Percentiles rank a stretch among this genome's conserved stretches.
Evolutionary conservation across 1,140 invertebrate species (phyloP).

Genomic region (Hestina assimilis): DNA sequence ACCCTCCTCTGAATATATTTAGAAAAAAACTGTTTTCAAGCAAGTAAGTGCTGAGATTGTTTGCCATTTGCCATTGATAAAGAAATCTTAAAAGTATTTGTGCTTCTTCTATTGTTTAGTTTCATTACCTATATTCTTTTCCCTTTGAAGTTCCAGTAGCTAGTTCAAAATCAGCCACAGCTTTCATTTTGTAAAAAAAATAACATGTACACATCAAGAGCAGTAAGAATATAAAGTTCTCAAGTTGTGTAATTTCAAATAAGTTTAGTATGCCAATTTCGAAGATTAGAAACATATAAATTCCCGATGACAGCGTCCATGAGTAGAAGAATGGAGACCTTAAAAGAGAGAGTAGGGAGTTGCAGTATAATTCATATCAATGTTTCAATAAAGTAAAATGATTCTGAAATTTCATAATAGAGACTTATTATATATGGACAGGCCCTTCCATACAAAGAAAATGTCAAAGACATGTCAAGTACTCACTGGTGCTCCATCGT

Average conservation of each 20-base stretch:
- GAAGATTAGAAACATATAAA: conserved; percentile 83
- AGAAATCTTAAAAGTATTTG: too few species aligned
- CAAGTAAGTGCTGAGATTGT: too few species aligned
- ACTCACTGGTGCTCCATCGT: too few species aligned
- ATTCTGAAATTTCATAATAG: too few species aligned
- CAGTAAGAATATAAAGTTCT: conserved; percentile 82
- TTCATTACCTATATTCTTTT: conserved; percentile 65
- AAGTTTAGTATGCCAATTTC: conserved; percentile 81
- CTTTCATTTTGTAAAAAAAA: conserved; percentile 80
- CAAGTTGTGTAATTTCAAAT: conserved; percentile 83
- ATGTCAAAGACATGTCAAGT: too few species aligned
- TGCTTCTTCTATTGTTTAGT: too few species aligned
- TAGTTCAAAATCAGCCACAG: conserved; percentile 68
- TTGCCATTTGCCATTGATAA: too few species aligned
- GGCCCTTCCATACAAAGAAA: too few species aligned
- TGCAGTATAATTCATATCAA: conserved; percentile 2
- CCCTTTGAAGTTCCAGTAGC: conserved; percentile 53
- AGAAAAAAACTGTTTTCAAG: too few species aligned
- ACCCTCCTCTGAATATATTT: too few species aligned
- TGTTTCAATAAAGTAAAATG: too few species aligned
- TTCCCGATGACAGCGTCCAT: conserved; percentile 82
- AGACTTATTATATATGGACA: too few species aligned
- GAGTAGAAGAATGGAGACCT: conserved; percentile 84
- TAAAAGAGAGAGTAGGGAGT: conserved; percentile 38
- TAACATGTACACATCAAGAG: conserved; percentile 79